A percentile compares a stretch with the other conserved stretches of the same genome.
Evolutionary conservation across 2,113 vertebrate genomes (phyloP).

Genomic region (Thamnaconus septentrionalis): DNA sequence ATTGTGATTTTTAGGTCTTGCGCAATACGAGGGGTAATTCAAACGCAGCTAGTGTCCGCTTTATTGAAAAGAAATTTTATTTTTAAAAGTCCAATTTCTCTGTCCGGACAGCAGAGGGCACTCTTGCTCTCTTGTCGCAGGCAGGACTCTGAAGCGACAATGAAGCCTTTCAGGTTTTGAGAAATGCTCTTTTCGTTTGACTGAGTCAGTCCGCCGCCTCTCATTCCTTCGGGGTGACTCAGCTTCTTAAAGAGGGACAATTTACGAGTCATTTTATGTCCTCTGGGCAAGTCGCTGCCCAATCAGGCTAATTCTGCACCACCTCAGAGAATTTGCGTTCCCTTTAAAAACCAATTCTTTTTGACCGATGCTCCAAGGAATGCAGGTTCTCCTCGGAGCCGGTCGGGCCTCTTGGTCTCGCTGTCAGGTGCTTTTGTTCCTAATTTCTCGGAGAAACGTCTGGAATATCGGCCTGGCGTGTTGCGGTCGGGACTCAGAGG

Average conservation of each 20-base stretch:
- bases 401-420: conserved; percentile 12
- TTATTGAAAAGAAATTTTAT: too few species aligned
- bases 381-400: conserved; percentile 39
- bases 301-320: too few species aligned
- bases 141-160: background rate
- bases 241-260: background rate
- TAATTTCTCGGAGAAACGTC: background rate
- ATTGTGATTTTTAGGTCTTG: too few species aligned
- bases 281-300: too few species aligned
- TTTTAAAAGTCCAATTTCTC: background rate
- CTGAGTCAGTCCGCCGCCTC: background rate
- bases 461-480: too few species aligned
- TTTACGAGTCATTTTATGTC: too few species aligned
- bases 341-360: too few species aligned
- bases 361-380: conserved; percentile 27
- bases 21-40: too few species aligned
- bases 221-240: conserved; percentile 11
- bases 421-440: conserved; percentile 29
- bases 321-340: too few species aligned
- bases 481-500: conserved; percentile 30
- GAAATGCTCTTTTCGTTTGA: background rate
- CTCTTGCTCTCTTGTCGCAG: conserved; percentile 1
- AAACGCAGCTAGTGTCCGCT: too few species aligned
- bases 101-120: conserved; percentile 54
- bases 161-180: background rate